phyloP scores from a whole-genome alignment of 2,888 invertebrate species.

The Athalia circularis region DNA sequence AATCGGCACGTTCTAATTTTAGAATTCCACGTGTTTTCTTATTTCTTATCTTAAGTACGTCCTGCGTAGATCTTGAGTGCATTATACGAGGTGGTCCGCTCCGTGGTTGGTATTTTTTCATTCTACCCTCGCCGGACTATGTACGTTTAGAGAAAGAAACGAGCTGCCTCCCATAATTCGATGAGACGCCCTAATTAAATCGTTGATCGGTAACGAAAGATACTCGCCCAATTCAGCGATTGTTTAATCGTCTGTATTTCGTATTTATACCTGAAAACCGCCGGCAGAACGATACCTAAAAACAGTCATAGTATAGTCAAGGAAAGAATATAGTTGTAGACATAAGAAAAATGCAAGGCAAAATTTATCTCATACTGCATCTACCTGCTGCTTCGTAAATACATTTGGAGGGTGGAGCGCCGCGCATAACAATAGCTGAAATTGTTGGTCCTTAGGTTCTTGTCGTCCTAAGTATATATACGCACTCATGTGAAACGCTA shows the following conservation, averaged over 20 bases:
- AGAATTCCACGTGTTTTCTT: slow-evolving; percentile 38
- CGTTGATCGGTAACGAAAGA: not conserved
- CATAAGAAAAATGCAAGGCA: not conserved
- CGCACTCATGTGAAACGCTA: slow-evolving; percentile 26
- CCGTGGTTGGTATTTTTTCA: slow-evolving; percentile 18
- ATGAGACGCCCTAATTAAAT: slow-evolving; percentile 7
- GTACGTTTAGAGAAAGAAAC: not conserved
- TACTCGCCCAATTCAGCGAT: not conserved
- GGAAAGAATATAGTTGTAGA: not conserved
- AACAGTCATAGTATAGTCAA: no score
- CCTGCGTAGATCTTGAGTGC: slow-evolving; percentile 40
- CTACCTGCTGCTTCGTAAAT: slow-evolving; percentile 9
- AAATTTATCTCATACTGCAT: slow-evolving; percentile 6
- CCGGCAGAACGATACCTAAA: not conserved
- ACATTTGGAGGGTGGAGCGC: not conserved
- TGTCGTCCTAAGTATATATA: slow-evolving; percentile 20
- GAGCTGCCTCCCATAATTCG: slow-evolving; percentile 3
- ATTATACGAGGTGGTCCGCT: slow-evolving; percentile 38
- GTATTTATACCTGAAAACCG: not conserved
- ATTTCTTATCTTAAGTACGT: slow-evolving; percentile 41
- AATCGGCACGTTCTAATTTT: slow-evolving; percentile 43
- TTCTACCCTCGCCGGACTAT: not conserved
- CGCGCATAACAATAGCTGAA: slow-evolving; percentile 20
- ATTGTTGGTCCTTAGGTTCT: slow-evolving; percentile 17
- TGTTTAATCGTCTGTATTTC: not conserved